Evolutionary conservation across 2,888 invertebrate species (phyloP).

Genomic region (Mellilla xanthometata): DNA sequence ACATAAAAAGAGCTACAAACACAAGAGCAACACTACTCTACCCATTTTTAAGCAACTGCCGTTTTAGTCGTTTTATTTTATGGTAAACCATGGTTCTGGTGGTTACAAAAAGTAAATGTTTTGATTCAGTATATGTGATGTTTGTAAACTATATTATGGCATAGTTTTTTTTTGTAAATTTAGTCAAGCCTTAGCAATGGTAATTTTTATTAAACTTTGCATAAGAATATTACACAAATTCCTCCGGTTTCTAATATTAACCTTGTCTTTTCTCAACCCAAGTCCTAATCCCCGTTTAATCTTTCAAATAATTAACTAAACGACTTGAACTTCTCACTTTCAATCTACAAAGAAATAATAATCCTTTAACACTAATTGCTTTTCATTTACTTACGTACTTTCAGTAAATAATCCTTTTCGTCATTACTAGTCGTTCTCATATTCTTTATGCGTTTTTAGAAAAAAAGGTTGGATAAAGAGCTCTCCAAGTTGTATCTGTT

Average conservation of each 20-base stretch:
- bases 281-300: background rate
- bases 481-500: constrained; percentile 2
- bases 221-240: no score
- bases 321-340: constrained; percentile 41
- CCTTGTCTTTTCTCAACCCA: constrained; percentile 10
- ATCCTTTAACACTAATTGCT: constrained; percentile 54
- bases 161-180: no score
- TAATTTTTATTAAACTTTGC: no score
- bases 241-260: no score
- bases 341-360: constrained; percentile 38
- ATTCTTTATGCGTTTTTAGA: constrained; percentile 9
- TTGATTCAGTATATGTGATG: no score
- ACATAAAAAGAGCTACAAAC: constrained; percentile 4
- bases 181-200: no score
- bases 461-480: background rate
- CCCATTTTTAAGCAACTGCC: no score
- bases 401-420: constrained; percentile 45
- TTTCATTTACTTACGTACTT: constrained; percentile 38
- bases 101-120: no score
- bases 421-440: constrained; percentile 49
- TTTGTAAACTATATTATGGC: no score
- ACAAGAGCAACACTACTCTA: no score
- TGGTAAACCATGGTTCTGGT: background rate
- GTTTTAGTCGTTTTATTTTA: no score
- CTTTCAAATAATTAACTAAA: constrained; percentile 19